Conservation (phyloP, 2,888 invertebrate species). For the Flexamia atlantica region DNA sequence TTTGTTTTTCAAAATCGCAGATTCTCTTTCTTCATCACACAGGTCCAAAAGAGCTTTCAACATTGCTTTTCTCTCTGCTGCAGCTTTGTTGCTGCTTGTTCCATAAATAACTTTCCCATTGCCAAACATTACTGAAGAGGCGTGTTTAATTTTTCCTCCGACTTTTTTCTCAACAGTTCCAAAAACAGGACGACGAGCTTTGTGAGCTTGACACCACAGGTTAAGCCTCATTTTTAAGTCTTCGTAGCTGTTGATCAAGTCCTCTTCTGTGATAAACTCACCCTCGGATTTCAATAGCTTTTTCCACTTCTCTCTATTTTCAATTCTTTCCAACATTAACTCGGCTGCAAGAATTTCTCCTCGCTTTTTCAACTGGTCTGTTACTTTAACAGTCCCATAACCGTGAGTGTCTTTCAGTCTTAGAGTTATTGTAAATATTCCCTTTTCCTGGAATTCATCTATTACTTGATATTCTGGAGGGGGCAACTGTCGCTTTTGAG, state of each 20-base stretch:
- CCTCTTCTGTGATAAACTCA: constrained; percentile 34
- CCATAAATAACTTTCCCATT: constrained; percentile 9
- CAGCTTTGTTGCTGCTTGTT: background rate
- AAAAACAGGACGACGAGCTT: background rate
- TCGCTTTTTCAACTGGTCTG: background rate
- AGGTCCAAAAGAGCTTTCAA: constrained; percentile 20
- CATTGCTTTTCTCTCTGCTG: constrained; percentile 36
- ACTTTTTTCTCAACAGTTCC: background rate
- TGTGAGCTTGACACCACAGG: constrained; percentile 33
- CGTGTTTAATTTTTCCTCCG: background rate
- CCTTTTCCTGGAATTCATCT: constrained; percentile 8
- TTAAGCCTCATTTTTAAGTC: constrained; percentile 28
- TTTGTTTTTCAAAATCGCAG: background rate
- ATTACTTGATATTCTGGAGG: constrained; percentile 5
- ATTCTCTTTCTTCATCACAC: constrained; percentile 42
- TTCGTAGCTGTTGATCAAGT: constrained; percentile 4
- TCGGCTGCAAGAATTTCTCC: constrained; percentile 34
- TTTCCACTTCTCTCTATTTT: constrained; percentile 35
- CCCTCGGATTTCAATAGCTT: constrained; percentile 26
- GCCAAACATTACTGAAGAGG: constrained; percentile 4
- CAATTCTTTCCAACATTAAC: constrained; percentile 25
- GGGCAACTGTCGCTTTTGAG: constrained; percentile 31
- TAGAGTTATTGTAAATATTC: background rate
- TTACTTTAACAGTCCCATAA: constrained; percentile 24
- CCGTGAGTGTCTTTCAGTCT: constrained; percentile 19